Percentiles rank a stretch among this genome's conserved stretches.
phyloP scores from a whole-genome alignment of 2,113 vertebrate genomes.

The Dinomys branickii region DNA sequence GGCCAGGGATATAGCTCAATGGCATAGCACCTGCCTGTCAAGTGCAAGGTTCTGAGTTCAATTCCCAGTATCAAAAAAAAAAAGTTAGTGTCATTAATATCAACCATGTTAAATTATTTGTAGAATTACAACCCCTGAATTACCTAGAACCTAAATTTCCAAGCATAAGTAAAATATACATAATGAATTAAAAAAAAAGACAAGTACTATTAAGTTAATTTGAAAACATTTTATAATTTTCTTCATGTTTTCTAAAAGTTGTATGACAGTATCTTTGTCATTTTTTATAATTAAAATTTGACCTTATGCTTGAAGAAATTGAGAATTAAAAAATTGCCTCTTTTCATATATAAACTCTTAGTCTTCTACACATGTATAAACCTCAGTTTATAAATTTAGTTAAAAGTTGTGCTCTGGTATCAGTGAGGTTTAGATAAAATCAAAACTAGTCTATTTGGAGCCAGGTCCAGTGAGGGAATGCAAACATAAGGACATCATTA shows the following conservation, averaged over 20 bases:
- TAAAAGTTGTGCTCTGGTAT: background rate
- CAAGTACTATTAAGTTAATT: background rate
- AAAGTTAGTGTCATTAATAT: background rate
- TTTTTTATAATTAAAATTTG: conserved; percentile 43
- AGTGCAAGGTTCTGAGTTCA: too few species aligned
- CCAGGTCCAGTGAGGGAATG: background rate
- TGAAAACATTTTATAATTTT: conserved; percentile 23
- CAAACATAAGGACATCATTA: background rate
- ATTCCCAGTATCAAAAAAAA: too few species aligned
- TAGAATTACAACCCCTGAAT: conserved; percentile 29
- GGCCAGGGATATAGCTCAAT: too few species aligned
- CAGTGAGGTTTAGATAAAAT: background rate
- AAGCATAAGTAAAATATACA: background rate
- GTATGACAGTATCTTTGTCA: background rate
- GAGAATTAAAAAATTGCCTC: background rate
- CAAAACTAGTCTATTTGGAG: background rate
- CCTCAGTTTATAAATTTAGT: background rate
- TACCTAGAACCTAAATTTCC: background rate
- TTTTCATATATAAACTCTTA: background rate
- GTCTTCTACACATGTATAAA: background rate
- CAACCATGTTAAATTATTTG: background rate
- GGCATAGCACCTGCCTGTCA: too few species aligned
- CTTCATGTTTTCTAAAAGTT: conserved; percentile 3
- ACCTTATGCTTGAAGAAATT: background rate
- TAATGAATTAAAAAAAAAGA: background rate